These are phyloP conservation scores for Eupeodes luniger DNA, from an alignment of 2,888 invertebrate species.

Conservation along the genomic window DNA sequence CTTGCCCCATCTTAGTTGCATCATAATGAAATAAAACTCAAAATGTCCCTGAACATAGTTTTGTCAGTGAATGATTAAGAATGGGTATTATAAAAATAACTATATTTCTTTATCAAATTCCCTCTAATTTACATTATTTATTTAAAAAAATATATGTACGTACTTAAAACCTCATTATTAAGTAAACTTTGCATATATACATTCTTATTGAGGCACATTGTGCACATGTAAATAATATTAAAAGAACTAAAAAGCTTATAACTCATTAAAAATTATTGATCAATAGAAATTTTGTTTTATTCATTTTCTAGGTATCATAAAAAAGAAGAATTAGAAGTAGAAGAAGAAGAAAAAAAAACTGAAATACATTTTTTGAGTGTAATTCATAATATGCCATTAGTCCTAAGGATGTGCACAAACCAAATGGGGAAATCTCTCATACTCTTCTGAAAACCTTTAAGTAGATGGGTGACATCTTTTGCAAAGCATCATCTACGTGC, in stretches of 20 bases:
- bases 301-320: not conserved
- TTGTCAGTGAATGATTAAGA: too few species aligned
- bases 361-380: constrained; percentile 51
- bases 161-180: constrained; percentile 4
- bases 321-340: not conserved
- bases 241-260: constrained; percentile 14
- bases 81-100: too few species aligned
- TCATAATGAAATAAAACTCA: too few species aligned
- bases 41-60: too few species aligned
- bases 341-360: constrained; percentile 10
- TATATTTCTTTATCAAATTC: not conserved
- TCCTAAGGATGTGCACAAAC: constrained; percentile 68
- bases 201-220: not conserved
- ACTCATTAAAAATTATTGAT: constrained; percentile 34
- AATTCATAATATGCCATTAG: constrained; percentile 66
- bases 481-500: constrained; percentile 74
- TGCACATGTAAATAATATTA: not conserved
- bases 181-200: constrained; percentile 19
- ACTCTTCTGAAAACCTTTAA: constrained; percentile 63
- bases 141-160: not conserved
- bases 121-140: not conserved
- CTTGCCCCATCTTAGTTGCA: too few species aligned
- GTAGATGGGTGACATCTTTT: constrained; percentile 70
- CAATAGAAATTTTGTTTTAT: constrained; percentile 13
- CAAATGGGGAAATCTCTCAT: constrained; percentile 60